Evolutionary conservation across 2,113 vertebrate species (phyloP), one percentile per base, ranked within the genome.

Genomic region (Macquaria australasica): DNA sequence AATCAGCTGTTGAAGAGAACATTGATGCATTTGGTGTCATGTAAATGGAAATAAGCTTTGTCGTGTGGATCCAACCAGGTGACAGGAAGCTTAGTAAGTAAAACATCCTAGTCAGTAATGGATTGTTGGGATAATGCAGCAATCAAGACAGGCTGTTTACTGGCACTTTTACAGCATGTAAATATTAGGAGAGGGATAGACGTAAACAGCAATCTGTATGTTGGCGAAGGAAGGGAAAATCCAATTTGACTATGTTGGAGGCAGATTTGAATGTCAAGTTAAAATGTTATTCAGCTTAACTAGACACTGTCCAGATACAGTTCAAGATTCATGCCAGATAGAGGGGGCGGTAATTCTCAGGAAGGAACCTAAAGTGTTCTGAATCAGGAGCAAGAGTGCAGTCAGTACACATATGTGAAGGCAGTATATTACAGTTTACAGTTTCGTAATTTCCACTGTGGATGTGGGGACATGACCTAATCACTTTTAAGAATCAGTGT

Each of bases 261-360:
- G 80, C 62, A 34, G 25, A 83, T 75, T 85, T 63, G 34, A 81
- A 78, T 23, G 83, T 83, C 77, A 81, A 75, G 76, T 23, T 59
- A 89, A 69, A 72, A 72, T 70, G 67, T 79, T 82, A 83, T 64
- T 43, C 81, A 79, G n/a, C 56, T 28, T 76, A 28, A 79, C 50
- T 9, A 56, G 78, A 91, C 84, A 28, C 5, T 69, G 37, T 88
- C 88, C 89, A 91, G 84, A 90, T 39, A 23, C 60, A 59, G 72
- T 1, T 8, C 37, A 28, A 41, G 68, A 69, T 28, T 87, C 56
- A 71, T 34, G 75, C 68, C 87, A 71, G 50, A 39, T 10, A 28
- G 45, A 53, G 20, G 1, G 45, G 8, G 25, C 63, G 45, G 5
- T 12, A 3, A 3, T 73, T 75, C 50, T 81, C 45, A 73, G 62